Conservation (phyloP, 2,113 vertebrate species). For the Strix uralensis region DNA sequence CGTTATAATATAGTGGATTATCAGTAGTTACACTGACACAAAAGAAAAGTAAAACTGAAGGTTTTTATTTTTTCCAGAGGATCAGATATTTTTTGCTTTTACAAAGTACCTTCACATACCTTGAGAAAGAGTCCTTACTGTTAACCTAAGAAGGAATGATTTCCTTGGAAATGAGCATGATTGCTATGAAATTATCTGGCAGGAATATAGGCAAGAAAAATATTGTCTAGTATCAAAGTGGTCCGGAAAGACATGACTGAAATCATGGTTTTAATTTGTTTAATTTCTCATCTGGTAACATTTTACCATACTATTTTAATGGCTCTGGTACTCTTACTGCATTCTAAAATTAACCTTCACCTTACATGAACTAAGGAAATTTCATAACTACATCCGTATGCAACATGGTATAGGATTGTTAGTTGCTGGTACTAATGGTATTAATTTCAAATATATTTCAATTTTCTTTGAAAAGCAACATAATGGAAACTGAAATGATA, state of each 20-base stretch:
- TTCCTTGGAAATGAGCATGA: conserved; percentile 13
- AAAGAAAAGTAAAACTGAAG: background rate
- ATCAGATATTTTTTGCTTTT: background rate
- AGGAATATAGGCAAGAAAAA: conserved; percentile 20
- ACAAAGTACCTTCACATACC: background rate
- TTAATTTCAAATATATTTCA: conserved; percentile 24
- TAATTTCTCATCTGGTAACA: conserved; percentile 73
- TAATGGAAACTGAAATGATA: conserved; percentile 15
- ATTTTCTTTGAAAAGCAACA: background rate
- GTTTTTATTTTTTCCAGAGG: background rate
- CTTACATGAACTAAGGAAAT: conserved; percentile 72
- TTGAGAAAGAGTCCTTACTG: background rate
- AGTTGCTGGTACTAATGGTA: background rate
- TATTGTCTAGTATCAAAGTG: background rate
- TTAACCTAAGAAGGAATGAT: background rate
- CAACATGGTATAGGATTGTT: background rate
- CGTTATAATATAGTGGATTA: background rate
- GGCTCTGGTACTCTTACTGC: conserved; percentile 61
- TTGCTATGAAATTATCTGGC: conserved; percentile 8
- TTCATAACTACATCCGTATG: conserved; percentile 63
- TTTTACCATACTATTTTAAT: conserved; percentile 72
- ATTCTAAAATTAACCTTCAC: conserved; percentile 74
- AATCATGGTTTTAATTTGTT: conserved; percentile 68
- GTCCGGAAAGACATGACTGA: background rate
- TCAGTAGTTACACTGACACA: background rate